These are phyloP conservation scores for Drosophila bifasciata DNA, from an alignment of 1,140 invertebrate species.

Conservation along the genomic window DNA sequence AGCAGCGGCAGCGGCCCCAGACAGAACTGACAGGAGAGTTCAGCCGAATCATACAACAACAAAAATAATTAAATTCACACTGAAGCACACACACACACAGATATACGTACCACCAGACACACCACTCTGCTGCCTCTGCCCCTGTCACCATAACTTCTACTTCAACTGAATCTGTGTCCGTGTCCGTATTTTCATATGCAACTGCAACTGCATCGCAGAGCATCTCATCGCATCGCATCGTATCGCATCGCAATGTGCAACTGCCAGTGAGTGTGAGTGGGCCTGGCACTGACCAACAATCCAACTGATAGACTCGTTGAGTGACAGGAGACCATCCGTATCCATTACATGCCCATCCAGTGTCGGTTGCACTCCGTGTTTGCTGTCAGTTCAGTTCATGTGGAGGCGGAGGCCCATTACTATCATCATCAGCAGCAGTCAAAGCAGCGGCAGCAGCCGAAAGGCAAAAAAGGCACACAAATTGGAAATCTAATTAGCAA, in stretches of 20 bases:
- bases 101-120: no score
- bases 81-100: conserved; percentile 25
- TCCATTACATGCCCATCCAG: conserved; percentile 17
- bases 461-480: not conserved
- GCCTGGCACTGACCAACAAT: conserved; percentile 9
- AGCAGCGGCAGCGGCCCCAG: conserved; percentile 23
- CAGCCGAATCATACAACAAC: not conserved
- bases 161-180: conserved; percentile 3
- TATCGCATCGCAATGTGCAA: conserved; percentile 22
- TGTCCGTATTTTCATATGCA: not conserved
- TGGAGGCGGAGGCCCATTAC: conserved; percentile 12
- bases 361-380: conserved; percentile 12
- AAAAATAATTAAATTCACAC: conserved; percentile 18
- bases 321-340: conserved; percentile 23
- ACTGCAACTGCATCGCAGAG: conserved; percentile 20
- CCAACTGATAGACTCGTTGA: conserved; percentile 35
- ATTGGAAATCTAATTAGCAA: conserved; percentile 55
- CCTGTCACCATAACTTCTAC: not conserved
- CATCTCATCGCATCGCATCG: conserved; percentile 28
- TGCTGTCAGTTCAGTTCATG: conserved; percentile 12
- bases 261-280: conserved; percentile 20
- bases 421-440: conserved; percentile 5
- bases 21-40: conserved; percentile 1
- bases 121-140: conserved; percentile 9
- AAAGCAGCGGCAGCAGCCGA: conserved; percentile 16